Evolutionary conservation across 2,113 vertebrate species (phyloP).

Genomic region (Corvus cornix): DNA sequence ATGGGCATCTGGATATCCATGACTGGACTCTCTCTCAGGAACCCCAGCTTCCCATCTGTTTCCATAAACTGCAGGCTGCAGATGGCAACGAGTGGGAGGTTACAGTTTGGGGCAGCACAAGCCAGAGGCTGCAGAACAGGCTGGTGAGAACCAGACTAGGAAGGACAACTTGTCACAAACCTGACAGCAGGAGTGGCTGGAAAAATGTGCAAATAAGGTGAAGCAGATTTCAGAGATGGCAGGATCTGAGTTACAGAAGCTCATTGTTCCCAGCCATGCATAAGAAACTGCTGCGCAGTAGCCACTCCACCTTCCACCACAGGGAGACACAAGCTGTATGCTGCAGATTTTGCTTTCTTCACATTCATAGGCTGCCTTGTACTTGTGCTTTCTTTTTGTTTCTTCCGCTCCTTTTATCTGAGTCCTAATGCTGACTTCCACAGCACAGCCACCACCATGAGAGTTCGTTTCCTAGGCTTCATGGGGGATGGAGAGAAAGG

Average conservation of each 20-base stretch:
- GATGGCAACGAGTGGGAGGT: fast-evolving
- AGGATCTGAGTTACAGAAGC: not conserved
- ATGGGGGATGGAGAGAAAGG: not conserved
- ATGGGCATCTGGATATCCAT: not conserved
- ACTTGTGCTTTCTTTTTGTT: not conserved
- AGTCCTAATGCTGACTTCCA: not conserved
- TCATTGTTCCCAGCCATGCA: not conserved
- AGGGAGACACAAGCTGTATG: not conserved
- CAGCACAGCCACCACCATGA: not conserved
- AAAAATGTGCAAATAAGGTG: not conserved
- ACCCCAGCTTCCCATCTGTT: not conserved
- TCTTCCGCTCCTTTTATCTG: not conserved
- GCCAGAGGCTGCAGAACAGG: not conserved
- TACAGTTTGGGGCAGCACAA: not conserved
- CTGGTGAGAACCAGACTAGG: not conserved
- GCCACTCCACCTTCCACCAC: not conserved
- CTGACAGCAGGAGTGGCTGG: not conserved
- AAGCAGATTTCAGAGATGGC: not conserved
- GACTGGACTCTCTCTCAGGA: not conserved
- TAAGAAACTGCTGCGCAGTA: not conserved
- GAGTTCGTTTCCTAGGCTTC: not conserved
- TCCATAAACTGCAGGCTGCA: not conserved
- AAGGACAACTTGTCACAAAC: not conserved
- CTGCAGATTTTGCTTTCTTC: not conserved
- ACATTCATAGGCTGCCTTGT: not conserved